Percentiles rank a stretch among this genome's conserved stretches.
phyloP scores from a whole-genome alignment of 1,140 invertebrate genomes.

The Drosophila chauvacae region DNA sequence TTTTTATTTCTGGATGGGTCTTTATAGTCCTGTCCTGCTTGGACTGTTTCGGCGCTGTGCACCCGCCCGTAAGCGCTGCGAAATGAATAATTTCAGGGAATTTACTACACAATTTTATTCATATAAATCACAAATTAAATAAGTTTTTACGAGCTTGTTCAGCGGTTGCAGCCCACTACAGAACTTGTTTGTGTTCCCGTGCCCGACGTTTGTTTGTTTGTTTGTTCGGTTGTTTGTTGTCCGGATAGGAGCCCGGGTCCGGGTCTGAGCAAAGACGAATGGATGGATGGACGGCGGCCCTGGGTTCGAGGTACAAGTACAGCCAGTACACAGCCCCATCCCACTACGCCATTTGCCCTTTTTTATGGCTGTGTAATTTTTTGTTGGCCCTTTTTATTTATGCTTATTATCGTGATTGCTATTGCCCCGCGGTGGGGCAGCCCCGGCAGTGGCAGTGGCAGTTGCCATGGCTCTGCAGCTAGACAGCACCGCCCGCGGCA shows the following conservation, averaged over 20 bases:
- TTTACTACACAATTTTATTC: slow-evolving; percentile 83
- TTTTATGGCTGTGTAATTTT: slow-evolving; percentile 80
- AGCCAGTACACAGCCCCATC: neutral
- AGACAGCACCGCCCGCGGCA: neutral
- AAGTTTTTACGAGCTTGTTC: slow-evolving; percentile 82
- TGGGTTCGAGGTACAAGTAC: neutral
- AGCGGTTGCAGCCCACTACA: slow-evolving; percentile 74
- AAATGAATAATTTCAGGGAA: slow-evolving; percentile 81
- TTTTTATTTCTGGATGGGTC: slow-evolving; percentile 7
- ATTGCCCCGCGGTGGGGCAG: slow-evolving; percentile 30
- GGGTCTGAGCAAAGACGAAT: slow-evolving; percentile 20
- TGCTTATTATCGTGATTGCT: slow-evolving; percentile 81
- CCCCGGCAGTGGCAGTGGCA: slow-evolving; percentile 4
- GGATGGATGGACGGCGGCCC: slow-evolving; percentile 18
- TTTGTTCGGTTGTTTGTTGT: slow-evolving; percentile 7
- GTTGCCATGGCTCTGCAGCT: neutral
- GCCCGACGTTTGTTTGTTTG: slow-evolving; percentile 32
- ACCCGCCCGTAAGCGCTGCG: slow-evolving; percentile 46
- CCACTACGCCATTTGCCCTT: slow-evolving; percentile 62
- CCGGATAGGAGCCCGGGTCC: neutral
- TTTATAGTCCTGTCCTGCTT: slow-evolving; percentile 24
- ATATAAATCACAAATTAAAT: slow-evolving; percentile 83
- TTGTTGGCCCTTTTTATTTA: slow-evolving; percentile 78
- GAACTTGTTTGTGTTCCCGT: slow-evolving; percentile 76
- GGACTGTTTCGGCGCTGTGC: slow-evolving; percentile 33